Percentiles rank a stretch among this genome's conserved stretches.
Conservation (phyloP, 2,888 invertebrate genomes). For the Cantharis rufa region DNA sequence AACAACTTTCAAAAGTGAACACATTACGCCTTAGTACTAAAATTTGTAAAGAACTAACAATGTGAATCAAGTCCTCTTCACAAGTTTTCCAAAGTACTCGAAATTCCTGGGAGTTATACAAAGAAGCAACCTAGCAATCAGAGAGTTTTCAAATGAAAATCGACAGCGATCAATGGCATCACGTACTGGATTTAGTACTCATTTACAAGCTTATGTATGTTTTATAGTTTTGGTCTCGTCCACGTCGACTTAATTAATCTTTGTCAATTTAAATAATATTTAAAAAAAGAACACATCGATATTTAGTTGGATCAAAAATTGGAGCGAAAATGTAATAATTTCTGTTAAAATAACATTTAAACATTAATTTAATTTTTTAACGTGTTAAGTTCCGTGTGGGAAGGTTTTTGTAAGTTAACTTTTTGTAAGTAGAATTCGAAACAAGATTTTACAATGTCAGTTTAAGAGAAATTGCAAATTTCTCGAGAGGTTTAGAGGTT, state of each 20-base stretch:
- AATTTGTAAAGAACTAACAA: slow-evolving; percentile 23
- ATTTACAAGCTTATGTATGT: slow-evolving; percentile 28
- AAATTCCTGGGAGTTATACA: slow-evolving; percentile 12
- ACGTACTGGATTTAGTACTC: slow-evolving; percentile 28
- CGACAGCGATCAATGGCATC: slow-evolving; percentile 30
- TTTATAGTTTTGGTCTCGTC: slow-evolving; percentile 10
- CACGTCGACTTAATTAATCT: neutral
- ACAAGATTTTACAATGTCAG: slow-evolving; percentile 12
- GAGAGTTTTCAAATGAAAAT: slow-evolving; percentile 31
- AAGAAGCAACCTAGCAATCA: slow-evolving; percentile 20
- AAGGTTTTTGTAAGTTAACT: neutral
- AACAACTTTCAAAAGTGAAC: slow-evolving; percentile 21
- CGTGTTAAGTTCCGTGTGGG: neutral
- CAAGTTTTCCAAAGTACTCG: slow-evolving; percentile 26
- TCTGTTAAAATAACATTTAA: neutral
- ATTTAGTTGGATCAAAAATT: no score
- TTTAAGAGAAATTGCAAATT: slow-evolving; percentile 18
- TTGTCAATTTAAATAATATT: neutral
- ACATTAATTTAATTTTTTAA: neutral
- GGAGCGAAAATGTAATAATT: neutral
- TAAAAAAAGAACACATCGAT: neutral
- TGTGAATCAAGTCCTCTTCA: slow-evolving; percentile 29
- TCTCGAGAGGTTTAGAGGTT: slow-evolving; percentile 8
- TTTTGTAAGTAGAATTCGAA: slow-evolving; percentile 11
- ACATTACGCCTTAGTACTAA: slow-evolving; percentile 19